A percentile compares a stretch with the other conserved stretches of the same genome.
Evolutionary conservation across 2,113 vertebrate species (phyloP).

Genomic region (Pimephales promelas): DNA sequence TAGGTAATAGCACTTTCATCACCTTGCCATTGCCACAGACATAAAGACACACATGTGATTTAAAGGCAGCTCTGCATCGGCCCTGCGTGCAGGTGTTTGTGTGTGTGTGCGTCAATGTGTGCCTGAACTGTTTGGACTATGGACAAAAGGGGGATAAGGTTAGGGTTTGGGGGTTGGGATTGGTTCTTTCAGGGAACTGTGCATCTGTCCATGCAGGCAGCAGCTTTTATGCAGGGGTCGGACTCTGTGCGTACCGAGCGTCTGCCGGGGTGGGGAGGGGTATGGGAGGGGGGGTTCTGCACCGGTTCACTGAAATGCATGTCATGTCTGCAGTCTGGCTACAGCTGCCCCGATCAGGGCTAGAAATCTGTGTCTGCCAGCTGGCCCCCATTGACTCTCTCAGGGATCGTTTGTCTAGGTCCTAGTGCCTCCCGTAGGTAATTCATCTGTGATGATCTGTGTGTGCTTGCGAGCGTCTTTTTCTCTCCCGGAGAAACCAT

Average conservation of each 20-base stretch:
- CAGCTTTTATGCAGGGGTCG: conserved; percentile 54
- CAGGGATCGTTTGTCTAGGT: conserved; percentile 64
- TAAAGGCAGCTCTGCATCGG: conserved; percentile 37
- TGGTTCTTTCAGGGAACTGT: conserved; percentile 52
- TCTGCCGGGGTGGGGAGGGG: conserved; percentile 31
- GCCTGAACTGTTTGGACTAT: conserved; percentile 43
- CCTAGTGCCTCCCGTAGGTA: conserved; percentile 62
- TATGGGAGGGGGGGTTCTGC: neutral
- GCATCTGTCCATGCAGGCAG: conserved; percentile 57
- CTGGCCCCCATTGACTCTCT: conserved; percentile 65
- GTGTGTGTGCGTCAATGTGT: conserved; percentile 24
- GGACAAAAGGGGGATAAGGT: conserved; percentile 29
- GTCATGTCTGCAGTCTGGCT: conserved; percentile 65
- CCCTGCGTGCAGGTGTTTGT: conserved; percentile 37
- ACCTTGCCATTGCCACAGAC: conserved; percentile 44
- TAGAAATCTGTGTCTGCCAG: conserved; percentile 62
- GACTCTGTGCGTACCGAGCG: conserved; percentile 28
- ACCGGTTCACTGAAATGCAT: conserved; percentile 58
- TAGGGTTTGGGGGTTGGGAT: conserved; percentile 23
- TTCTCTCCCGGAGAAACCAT: conserved; percentile 32
- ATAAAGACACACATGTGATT: conserved; percentile 31
- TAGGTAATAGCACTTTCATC: conserved; percentile 53
- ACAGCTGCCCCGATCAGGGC: conserved; percentile 60
- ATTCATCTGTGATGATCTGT: conserved; percentile 55
- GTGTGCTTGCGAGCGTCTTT: conserved; percentile 19